These are phyloP conservation scores for Campoletis raptor DNA, from an alignment of 2,888 invertebrate genomes.

Conservation along the genomic window DNA sequence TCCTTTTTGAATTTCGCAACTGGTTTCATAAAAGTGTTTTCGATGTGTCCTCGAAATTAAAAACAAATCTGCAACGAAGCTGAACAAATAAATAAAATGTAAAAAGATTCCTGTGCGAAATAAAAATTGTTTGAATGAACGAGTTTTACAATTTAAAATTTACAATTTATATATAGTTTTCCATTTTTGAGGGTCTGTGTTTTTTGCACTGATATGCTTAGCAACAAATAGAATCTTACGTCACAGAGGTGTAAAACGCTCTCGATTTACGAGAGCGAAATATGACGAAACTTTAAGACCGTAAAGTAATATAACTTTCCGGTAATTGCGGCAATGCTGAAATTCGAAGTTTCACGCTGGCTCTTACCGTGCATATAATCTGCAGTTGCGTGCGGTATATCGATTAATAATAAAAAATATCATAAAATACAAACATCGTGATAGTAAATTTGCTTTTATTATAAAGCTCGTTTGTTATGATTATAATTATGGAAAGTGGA, in stretches of 20 bases:
- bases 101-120: not conserved
- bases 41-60: too few relatives aligned
- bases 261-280: slow-evolving; percentile 41
- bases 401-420: slow-evolving; percentile 38
- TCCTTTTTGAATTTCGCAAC: too few relatives aligned
- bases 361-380: slow-evolving; percentile 46
- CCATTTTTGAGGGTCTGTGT: not conserved
- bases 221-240: slow-evolving; percentile 14
- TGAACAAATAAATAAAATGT: not conserved
- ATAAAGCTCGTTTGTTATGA: slow-evolving; percentile 4
- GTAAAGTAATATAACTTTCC: slow-evolving; percentile 71
- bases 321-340: slow-evolving; percentile 65
- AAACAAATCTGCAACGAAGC: too few relatives aligned
- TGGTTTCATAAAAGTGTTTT: too few relatives aligned
- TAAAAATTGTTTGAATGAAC: not conserved
- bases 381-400: slow-evolving; percentile 51
- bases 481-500: slow-evolving; percentile 25
- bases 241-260: slow-evolving; percentile 41
- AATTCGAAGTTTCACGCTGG: slow-evolving; percentile 61
- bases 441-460: slow-evolving; percentile 53
- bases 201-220: not conserved
- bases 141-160: not conserved
- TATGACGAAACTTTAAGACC: slow-evolving; percentile 68
- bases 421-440: slow-evolving; percentile 32
- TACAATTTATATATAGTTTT: not conserved